A percentile compares a stretch with the other conserved stretches of the same genome.
phyloP scores from a whole-genome alignment of 53 echinoderm and acorn worm species.

The Paracentrotus lividus region DNA sequence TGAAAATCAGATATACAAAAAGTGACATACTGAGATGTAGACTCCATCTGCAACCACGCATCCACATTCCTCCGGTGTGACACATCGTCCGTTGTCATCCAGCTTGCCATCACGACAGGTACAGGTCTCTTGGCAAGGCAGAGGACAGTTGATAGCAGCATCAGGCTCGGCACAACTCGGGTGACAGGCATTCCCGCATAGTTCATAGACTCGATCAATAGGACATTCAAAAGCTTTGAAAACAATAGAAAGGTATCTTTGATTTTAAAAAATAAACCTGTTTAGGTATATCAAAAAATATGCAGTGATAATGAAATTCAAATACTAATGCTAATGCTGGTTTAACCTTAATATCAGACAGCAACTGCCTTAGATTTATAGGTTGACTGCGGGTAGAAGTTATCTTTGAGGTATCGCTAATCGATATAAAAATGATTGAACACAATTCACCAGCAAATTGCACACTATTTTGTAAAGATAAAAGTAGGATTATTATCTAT shows the following conservation, averaged over 20 bases:
- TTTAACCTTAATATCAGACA: too few relatives aligned
- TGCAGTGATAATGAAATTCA: background rate
- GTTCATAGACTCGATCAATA: slow-evolving; percentile 72
- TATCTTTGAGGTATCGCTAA: too few relatives aligned
- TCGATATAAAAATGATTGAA: too few relatives aligned
- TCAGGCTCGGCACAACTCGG: slow-evolving; percentile 81
- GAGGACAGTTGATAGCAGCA: slow-evolving; percentile 66
- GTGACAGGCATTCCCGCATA: slow-evolving; percentile 82
- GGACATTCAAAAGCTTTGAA: slow-evolving; percentile 80
- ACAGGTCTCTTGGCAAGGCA: slow-evolving; percentile 85
- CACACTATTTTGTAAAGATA: too few relatives aligned
- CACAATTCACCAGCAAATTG: too few relatives aligned
- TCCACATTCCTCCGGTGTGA: slow-evolving; percentile 81
- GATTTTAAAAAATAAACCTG: too few relatives aligned
- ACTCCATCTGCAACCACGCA: slow-evolving; percentile 78
- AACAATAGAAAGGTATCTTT: background rate
- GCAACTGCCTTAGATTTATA: too few relatives aligned
- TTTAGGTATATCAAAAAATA: background rate
- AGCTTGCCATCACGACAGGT: slow-evolving; percentile 82
- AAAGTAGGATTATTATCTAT: too few relatives aligned
- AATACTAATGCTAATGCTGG: too few relatives aligned
- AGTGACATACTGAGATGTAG: slow-evolving; percentile 78
- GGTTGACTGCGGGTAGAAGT: too few relatives aligned
- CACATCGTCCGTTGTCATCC: slow-evolving; percentile 79
- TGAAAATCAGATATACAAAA: too few relatives aligned